Conservation (phyloP, 1,140 invertebrate genomes). For the Eurosta solidaginis region DNA sequence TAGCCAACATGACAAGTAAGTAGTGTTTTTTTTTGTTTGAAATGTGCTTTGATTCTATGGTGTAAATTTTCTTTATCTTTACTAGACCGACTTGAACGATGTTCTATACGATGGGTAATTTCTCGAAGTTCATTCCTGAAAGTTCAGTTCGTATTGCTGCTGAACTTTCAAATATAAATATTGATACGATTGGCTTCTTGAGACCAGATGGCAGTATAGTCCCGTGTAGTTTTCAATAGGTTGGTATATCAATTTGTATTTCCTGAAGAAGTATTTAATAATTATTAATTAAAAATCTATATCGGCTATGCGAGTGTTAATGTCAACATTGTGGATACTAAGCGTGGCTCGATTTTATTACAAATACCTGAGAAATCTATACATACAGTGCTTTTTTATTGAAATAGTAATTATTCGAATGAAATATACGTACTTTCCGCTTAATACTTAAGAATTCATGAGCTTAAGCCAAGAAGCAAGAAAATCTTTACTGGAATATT, state of each 20-base stretch:
- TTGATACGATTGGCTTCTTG: constrained; percentile 63
- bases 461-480: no score
- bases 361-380: constrained; percentile 52
- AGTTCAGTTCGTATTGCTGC: constrained; percentile 64
- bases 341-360: constrained; percentile 41
- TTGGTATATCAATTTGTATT: constrained; percentile 48
- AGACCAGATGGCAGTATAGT: constrained; percentile 65
- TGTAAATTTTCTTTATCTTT: background rate
- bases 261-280: background rate
- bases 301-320: constrained; percentile 47
- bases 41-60: background rate
- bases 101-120: constrained; percentile 86
- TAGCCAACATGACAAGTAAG: constrained; percentile 67
- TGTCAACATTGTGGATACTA: constrained; percentile 42
- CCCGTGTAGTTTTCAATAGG: constrained; percentile 69
- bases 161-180: constrained; percentile 42
- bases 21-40: background rate
- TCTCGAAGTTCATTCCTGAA: constrained; percentile 78
- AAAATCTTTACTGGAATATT: no score
- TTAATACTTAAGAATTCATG: no score
- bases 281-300: background rate
- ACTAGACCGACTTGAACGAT: constrained; percentile 67
- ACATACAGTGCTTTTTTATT: constrained; percentile 50
- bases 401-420: background rate
- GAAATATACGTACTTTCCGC: no score